These are phyloP conservation scores for Drosophila anomalipes DNA, from an alignment of 2,888 invertebrate genomes.

Conservation along the genomic window DNA sequence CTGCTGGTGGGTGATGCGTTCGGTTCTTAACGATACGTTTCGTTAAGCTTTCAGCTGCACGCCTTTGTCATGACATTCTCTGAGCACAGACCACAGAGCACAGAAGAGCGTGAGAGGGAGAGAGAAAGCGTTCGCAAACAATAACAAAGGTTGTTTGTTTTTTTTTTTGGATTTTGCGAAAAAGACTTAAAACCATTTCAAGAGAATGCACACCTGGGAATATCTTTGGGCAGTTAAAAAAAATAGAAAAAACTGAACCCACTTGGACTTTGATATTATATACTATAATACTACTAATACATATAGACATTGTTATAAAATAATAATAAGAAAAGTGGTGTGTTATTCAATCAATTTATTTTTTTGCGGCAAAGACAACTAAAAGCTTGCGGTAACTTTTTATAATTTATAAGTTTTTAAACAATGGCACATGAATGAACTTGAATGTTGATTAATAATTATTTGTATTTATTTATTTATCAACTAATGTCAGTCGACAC, in stretches of 20 bases:
- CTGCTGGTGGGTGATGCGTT: slow-evolving; percentile 38
- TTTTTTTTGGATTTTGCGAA: slow-evolving; percentile 8
- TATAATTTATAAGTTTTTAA: background rate
- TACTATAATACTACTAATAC: background rate
- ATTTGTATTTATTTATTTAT: background rate
- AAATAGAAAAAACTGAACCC: slow-evolving; percentile 1
- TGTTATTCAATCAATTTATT: slow-evolving; percentile 1
- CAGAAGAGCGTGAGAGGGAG: background rate
- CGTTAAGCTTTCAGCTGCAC: slow-evolving; percentile 24
- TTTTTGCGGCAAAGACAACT: background rate
- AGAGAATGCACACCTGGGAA: slow-evolving; percentile 20
- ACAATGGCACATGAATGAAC: background rate
- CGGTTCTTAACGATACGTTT: slow-evolving; percentile 23
- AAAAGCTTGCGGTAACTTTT: slow-evolving; percentile 2
- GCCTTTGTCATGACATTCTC: slow-evolving; percentile 20
- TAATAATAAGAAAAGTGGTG: slow-evolving; percentile 1
- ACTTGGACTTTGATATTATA: slow-evolving; percentile 41
- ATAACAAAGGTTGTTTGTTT: slow-evolving; percentile 10
- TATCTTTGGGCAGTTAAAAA: slow-evolving; percentile 10
- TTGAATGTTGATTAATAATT: background rate
- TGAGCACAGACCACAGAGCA: background rate
- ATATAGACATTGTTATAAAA: slow-evolving; percentile 1
- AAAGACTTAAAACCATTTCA: slow-evolving; percentile 20
- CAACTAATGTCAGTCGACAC: background rate
- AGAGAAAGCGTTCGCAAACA: slow-evolving; percentile 2